Conservation (phyloP, 2,797 vertebrate species). For the Poecilia gillii region DNA sequence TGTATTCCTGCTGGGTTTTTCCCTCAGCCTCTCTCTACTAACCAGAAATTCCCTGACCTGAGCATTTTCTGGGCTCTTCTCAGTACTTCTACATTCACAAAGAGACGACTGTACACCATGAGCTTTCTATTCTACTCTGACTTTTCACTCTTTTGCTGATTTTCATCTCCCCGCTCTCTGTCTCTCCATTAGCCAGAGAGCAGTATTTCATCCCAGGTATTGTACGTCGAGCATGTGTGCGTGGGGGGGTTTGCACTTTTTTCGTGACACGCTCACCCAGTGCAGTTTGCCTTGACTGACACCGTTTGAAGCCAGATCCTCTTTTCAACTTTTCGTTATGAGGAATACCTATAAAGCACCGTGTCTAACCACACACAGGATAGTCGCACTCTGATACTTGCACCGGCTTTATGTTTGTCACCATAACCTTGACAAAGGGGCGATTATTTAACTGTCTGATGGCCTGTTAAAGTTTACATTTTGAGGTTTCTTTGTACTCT, state of each 20-base stretch:
- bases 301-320: slow-evolving; percentile 31
- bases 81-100: slow-evolving; percentile 5
- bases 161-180: slow-evolving; percentile 81
- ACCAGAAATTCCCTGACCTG: slow-evolving; percentile 42
- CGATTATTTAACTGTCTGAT: slow-evolving; percentile 10
- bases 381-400: slow-evolving; percentile 36
- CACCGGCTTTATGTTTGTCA: slow-evolving; percentile 22
- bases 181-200: slow-evolving; percentile 96
- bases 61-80: slow-evolving; percentile 14
- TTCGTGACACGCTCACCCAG: slow-evolving; percentile 25
- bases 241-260: slow-evolving; percentile 33
- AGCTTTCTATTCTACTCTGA: slow-evolving; percentile 56
- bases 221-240: slow-evolving; percentile 83
- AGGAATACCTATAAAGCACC: slow-evolving; percentile 26
- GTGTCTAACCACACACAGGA: slow-evolving; percentile 28
- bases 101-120: not conserved
- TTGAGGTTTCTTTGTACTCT: slow-evolving; percentile 9
- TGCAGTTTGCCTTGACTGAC: slow-evolving; percentile 50
- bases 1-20: slow-evolving; percentile 68
- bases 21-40: slow-evolving; percentile 58
- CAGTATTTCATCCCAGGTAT: slow-evolving; percentile 99
- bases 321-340: slow-evolving; percentile 11
- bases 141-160: slow-evolving; percentile 71
- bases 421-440: slow-evolving; percentile 22
- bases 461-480: slow-evolving; percentile 13